phyloP scores from a whole-genome alignment of 2,113 vertebrate genomes.

The Peromyscus californicus region DNA sequence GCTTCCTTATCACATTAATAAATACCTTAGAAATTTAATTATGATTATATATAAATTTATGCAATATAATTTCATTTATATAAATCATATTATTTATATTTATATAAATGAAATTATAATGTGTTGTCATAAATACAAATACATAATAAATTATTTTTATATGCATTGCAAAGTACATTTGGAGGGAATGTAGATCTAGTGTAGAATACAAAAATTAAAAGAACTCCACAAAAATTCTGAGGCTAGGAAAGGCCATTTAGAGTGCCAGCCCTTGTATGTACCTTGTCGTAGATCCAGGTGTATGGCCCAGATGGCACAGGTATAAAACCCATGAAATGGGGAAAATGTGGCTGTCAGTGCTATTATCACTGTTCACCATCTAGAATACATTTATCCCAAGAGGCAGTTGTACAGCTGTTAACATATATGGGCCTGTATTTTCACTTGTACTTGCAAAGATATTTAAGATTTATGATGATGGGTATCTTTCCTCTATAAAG shows the following conservation, averaged over 20 bases:
- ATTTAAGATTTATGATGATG: slow-evolving; percentile 88
- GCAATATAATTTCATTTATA: background rate
- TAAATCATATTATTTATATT: too few relatives aligned
- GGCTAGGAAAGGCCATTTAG: slow-evolving; percentile 62
- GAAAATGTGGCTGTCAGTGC: slow-evolving; percentile 82
- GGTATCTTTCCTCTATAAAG: slow-evolving; percentile 85
- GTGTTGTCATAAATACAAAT: background rate
- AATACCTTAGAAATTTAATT: background rate
- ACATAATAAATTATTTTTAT: background rate
- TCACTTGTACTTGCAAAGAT: slow-evolving; percentile 86
- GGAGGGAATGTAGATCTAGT: background rate
- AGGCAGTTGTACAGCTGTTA: slow-evolving; percentile 89
- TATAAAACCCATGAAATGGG: slow-evolving; percentile 84
- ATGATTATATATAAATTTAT: background rate
- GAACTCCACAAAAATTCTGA: slow-evolving; percentile 61
- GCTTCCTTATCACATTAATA: background rate
- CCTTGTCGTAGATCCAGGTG: slow-evolving; percentile 74
- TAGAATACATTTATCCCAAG: slow-evolving; percentile 88
- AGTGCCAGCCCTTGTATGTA: slow-evolving; percentile 65
- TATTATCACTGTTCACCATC: slow-evolving; percentile 86
- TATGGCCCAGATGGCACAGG: slow-evolving; percentile 84
- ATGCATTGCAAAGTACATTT: background rate
- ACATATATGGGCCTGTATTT: slow-evolving; percentile 88
- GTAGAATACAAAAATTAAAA: slow-evolving; percentile 57
- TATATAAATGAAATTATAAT: background rate